phyloP scores from a whole-genome alignment of 1,140 invertebrate species.

The Drosophila rhopaloa region DNA sequence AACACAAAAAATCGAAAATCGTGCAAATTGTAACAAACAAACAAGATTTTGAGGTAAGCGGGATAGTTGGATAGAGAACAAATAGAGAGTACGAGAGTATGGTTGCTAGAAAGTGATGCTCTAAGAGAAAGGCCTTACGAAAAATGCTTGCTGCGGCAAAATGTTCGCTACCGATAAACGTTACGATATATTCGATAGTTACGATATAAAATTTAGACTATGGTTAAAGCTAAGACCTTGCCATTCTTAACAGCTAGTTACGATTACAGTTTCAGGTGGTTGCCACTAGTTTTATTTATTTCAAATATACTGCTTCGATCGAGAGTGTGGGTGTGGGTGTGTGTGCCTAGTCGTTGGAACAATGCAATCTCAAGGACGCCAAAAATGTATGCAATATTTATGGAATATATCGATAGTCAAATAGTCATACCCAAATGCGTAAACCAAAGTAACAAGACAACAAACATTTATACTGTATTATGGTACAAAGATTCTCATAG shows the following conservation, averaged over 20 bases:
- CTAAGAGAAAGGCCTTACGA: slow-evolving; percentile 63
- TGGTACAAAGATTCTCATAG: slow-evolving; percentile 66
- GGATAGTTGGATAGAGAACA: slow-evolving; percentile 16
- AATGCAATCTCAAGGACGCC: slow-evolving; percentile 76
- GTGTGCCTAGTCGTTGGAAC: slow-evolving; percentile 67
- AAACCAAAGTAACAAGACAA: slow-evolving; percentile 78
- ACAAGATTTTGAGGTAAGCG: slow-evolving; percentile 11
- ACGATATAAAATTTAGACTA: slow-evolving; percentile 58
- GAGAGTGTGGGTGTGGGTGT: slow-evolving; percentile 32
- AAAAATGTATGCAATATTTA: slow-evolving; percentile 76
- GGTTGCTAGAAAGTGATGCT: slow-evolving; percentile 56
- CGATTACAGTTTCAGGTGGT: slow-evolving; percentile 60
- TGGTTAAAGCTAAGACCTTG: slow-evolving; percentile 67
- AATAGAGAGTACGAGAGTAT: slow-evolving; percentile 31
- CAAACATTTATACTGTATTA: slow-evolving; percentile 71
- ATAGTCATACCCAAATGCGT: slow-evolving; percentile 78
- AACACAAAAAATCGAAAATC: slow-evolving; percentile 48
- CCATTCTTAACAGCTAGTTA: slow-evolving; percentile 76
- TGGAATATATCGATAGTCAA: slow-evolving; percentile 53
- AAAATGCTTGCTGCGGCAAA: slow-evolving; percentile 65
- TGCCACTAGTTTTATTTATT: slow-evolving; percentile 53
- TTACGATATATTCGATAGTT: slow-evolving; percentile 46
- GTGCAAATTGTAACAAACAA: slow-evolving; percentile 55
- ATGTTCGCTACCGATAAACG: slow-evolving; percentile 62
- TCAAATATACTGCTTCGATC: slow-evolving; percentile 28